Evolutionary conservation across 2,113 vertebrate species (phyloP).

Genomic region (Phrynosoma platyrhinos): DNA sequence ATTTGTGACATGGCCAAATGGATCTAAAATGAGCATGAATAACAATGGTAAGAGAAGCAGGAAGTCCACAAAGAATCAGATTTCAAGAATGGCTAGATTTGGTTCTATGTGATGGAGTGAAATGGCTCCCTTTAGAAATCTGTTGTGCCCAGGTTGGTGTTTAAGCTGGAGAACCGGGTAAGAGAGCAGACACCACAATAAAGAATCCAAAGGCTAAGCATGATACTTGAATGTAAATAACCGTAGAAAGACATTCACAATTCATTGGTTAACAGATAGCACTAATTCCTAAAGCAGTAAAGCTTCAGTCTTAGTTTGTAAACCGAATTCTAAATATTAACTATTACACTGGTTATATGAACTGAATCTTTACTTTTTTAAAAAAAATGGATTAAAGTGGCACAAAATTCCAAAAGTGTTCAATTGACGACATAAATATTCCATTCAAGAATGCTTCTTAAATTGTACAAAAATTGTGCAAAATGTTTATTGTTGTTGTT

Average conservation of each 20-base stretch:
- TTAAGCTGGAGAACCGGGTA: neutral
- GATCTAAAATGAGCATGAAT: constrained; percentile 15
- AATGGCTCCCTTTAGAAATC: constrained; percentile 6
- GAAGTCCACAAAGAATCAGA: neutral
- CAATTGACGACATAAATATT: neutral
- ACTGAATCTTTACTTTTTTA: neutral
- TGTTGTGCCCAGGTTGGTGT: neutral
- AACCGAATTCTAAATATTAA: neutral
- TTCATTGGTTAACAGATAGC: neutral
- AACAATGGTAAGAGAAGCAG: neutral
- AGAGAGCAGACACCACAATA: neutral
- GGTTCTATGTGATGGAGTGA: neutral
- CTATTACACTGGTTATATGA: neutral
- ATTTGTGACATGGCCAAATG: constrained; percentile 5
- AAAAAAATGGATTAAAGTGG: neutral
- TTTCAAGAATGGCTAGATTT: neutral
- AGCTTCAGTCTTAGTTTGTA: neutral
- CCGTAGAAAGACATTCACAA: constrained; percentile 24
- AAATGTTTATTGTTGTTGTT: neutral
- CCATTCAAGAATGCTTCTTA: neutral
- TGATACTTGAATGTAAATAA: neutral
- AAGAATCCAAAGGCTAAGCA: neutral
- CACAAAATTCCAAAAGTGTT: neutral
- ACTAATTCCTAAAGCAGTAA: neutral
- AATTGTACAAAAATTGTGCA: neutral